Evolutionary conservation across 2,113 vertebrate genomes (phyloP).

Genomic region (Peromyscus polionotus): DNA sequence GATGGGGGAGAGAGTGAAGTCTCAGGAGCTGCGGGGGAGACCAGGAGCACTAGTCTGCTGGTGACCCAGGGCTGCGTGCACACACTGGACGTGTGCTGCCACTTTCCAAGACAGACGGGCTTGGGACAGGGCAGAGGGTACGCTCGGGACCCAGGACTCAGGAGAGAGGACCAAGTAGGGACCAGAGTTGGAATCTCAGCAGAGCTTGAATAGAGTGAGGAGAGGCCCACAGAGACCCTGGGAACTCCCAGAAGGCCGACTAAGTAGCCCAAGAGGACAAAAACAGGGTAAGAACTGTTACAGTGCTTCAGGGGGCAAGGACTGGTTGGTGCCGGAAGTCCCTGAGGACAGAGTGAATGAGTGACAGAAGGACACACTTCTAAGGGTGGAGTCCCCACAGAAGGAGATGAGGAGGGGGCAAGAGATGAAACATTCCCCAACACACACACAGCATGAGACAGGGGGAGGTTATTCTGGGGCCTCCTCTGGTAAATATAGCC

Average conservation of each 20-base stretch:
- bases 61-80: background rate
- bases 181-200: background rate
- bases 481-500: constrained; percentile 76
- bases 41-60: no score
- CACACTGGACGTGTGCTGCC: no score
- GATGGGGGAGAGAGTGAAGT: background rate
- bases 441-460: background rate
- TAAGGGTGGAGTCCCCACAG: constrained; percentile 17
- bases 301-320: background rate
- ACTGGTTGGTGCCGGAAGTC: background rate
- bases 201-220: background rate
- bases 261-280: background rate
- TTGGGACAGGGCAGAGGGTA: no score
- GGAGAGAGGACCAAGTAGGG: background rate
- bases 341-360: background rate
- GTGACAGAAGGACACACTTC: background rate
- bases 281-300: no score
- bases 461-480: constrained; percentile 76
- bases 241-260: background rate
- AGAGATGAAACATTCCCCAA: background rate
- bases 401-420: background rate
- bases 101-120: background rate
- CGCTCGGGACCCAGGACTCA: background rate
- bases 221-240: background rate
- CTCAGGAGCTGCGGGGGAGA: background rate